These are phyloP conservation scores for Carassius gibelio DNA, from an alignment of 2,113 vertebrate genomes.

Conservation along the genomic window DNA sequence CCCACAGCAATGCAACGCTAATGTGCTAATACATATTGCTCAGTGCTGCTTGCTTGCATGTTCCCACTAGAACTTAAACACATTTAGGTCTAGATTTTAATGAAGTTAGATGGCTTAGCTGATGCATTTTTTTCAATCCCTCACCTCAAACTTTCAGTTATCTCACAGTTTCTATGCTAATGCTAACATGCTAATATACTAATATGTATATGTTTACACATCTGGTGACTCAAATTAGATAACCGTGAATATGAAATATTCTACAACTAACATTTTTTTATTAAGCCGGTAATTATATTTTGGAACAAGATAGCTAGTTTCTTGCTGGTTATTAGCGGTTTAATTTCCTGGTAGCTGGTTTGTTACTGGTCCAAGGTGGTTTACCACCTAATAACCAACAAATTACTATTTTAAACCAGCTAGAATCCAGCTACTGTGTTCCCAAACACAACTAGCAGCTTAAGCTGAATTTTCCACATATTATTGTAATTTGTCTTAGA, in stretches of 20 bases:
- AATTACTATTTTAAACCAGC: slow-evolving; percentile 1
- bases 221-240: background rate
- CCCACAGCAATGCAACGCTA: slow-evolving; percentile 52
- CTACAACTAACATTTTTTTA: background rate
- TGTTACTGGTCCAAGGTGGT: background rate
- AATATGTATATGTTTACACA: background rate
- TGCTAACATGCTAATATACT: background rate
- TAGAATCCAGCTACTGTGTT: background rate
- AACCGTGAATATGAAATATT: background rate
- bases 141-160: background rate
- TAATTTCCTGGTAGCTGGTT: background rate
- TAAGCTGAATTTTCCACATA: background rate
- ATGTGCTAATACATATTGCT: slow-evolving; percentile 21
- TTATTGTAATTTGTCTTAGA: background rate
- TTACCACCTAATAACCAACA: background rate
- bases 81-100: background rate
- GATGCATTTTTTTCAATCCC: background rate
- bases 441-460: background rate
- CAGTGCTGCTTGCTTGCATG: slow-evolving; percentile 80
- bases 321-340: background rate
- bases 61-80: slow-evolving; percentile 54
- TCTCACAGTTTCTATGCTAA: slow-evolving; percentile 17
- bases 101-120: slow-evolving; percentile 7
- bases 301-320: background rate
- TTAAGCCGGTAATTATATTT: background rate